Percentiles rank a stretch among this genome's conserved stretches.
These are phyloP conservation scores for Bolborhynchus lineola DNA, from an alignment of 2,113 vertebrate species.

Conservation along the genomic window DNA sequence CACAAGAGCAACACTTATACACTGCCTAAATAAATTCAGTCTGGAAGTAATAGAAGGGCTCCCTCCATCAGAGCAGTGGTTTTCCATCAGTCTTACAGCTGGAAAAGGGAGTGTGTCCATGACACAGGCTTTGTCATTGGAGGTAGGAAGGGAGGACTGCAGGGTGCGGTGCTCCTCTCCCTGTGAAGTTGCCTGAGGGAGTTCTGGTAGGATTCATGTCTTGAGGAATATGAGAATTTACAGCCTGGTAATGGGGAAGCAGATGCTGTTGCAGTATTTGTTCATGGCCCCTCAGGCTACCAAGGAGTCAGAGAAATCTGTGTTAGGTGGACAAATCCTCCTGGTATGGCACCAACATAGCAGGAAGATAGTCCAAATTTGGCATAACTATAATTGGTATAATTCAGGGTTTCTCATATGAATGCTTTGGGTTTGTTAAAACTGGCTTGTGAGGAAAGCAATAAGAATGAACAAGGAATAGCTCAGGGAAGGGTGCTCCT, in stretches of 20 bases:
- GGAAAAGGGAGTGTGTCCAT: neutral
- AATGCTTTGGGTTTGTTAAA: neutral
- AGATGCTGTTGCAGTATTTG: neutral
- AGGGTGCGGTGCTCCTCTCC: fast-evolving
- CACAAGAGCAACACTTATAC: neutral
- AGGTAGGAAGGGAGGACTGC: neutral
- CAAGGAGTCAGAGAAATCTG: neutral
- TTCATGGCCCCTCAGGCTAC: neutral
- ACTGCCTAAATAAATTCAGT: neutral
- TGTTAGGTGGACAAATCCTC: neutral
- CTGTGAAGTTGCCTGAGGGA: neutral
- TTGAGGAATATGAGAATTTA: neutral
- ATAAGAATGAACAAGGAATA: neutral
- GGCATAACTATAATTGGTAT: neutral
- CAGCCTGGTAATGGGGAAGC: fast-evolving
- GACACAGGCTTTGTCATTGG: neutral
- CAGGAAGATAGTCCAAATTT: neutral
- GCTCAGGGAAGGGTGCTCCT: neutral
- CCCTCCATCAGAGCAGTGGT: neutral
- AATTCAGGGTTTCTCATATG: neutral
- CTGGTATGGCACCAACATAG: neutral
- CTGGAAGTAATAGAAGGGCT: neutral
- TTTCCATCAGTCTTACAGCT: neutral
- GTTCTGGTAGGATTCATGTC: fast-evolving
- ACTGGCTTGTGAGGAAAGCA: neutral